Evolutionary conservation across 2,797 vertebrate species (phyloP).

Genomic region (Gambusia yucatana): DNA sequence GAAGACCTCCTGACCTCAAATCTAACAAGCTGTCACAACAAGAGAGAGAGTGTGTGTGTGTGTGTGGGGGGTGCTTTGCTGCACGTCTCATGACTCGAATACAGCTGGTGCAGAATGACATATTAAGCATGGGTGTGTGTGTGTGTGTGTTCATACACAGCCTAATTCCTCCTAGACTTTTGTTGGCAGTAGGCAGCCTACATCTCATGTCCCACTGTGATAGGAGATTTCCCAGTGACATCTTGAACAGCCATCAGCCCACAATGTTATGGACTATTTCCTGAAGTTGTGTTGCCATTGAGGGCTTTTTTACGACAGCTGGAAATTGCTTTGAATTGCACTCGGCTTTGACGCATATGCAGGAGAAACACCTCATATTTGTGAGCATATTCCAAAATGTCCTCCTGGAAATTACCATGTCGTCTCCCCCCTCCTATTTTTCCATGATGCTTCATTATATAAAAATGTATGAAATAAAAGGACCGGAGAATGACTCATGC

Average conservation of each 20-base stretch:
- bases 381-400: background rate
- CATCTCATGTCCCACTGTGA: constrained; percentile 57
- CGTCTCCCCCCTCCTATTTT: background rate
- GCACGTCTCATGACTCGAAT: constrained; percentile 58
- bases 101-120: constrained; percentile 37
- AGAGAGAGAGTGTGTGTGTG: constrained; percentile 7
- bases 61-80: constrained; percentile 15
- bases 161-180: constrained; percentile 50
- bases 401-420: constrained; percentile 11
- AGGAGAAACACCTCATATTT: background rate
- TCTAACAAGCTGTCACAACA: constrained; percentile 66
- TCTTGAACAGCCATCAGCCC: constrained; percentile 43
- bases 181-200: constrained; percentile 51
- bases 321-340: constrained; percentile 40
- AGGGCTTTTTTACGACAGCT: constrained; percentile 33
- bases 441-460: constrained; percentile 19
- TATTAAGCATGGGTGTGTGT: constrained; percentile 22
- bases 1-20: constrained; percentile 58
- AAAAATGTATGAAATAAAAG: constrained; percentile 43
- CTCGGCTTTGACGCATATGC: constrained; percentile 15
- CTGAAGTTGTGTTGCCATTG: constrained; percentile 33
- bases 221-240: constrained; percentile 48
- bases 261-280: constrained; percentile 46
- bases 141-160: constrained; percentile 38
- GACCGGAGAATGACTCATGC: constrained; percentile 45